phyloP scores from a whole-genome alignment of 2,113 vertebrate species.

The Aegithalos caudatus region DNA sequence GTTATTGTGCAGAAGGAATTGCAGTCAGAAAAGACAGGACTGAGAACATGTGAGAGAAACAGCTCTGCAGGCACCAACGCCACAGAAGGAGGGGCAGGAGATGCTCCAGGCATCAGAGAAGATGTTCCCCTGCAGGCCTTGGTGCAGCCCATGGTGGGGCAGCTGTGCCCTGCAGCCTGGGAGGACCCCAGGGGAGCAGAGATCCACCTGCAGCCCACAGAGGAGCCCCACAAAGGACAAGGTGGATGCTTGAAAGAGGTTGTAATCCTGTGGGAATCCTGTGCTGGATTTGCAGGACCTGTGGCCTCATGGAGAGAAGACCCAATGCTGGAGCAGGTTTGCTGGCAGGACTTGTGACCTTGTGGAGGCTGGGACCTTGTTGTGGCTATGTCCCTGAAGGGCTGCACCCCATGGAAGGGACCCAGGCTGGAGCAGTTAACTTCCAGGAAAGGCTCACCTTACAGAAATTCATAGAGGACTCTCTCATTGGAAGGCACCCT shows the following conservation, averaged over 20 bases:
- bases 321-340: not conserved
- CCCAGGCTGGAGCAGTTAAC: not conserved
- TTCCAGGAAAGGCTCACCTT: not conserved
- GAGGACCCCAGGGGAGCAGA: not conserved
- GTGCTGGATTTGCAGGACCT: not conserved
- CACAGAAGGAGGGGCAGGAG: not conserved
- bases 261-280: not conserved
- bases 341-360: not conserved
- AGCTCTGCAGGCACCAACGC: not conserved
- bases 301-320: too few species aligned
- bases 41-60: not conserved
- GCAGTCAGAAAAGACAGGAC: not conserved
- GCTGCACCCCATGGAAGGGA: not conserved
- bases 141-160: not conserved
- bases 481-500: not conserved
- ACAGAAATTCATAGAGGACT: not conserved
- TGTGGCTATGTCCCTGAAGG: not conserved
- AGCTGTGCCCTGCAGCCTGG: not conserved
- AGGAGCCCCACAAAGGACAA: not conserved
- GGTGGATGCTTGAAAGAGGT: not conserved
- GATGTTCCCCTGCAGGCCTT: rapidly evolving
- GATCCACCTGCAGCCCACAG: not conserved
- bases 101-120: not conserved
- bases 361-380: not conserved
- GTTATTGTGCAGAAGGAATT: not conserved